A percentile compares a stretch with the other conserved stretches of the same genome.
Conservation (phyloP, 1,140 invertebrate species). For the Tyrophagus putrescentiae region DNA sequence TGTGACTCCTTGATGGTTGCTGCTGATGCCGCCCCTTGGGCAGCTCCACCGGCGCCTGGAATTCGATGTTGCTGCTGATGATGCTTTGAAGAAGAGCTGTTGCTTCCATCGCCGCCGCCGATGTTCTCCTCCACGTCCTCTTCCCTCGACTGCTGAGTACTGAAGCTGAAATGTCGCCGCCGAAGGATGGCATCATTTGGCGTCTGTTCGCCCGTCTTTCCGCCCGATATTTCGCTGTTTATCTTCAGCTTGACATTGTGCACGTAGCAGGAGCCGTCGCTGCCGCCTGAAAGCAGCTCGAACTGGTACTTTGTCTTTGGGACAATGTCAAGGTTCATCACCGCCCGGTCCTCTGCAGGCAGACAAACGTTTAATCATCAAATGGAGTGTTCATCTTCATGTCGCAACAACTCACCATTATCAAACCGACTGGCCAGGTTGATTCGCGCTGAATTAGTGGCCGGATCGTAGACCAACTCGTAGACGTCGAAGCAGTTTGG, state of each 20-base stretch:
- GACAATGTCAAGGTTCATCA: constrained; percentile 65
- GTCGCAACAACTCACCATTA: constrained; percentile 18
- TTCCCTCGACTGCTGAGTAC: constrained; percentile 3
- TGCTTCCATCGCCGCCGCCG: not conserved
- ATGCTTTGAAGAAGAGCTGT: too few relatives aligned
- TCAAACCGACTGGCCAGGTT: constrained; percentile 8
- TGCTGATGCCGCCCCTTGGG: too few relatives aligned
- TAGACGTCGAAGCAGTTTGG: constrained; percentile 51
- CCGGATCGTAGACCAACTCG: constrained; percentile 18
- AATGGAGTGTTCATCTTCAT: not conserved
- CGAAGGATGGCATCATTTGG: not conserved
- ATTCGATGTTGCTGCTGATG: too few relatives aligned
- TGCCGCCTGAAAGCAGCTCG: constrained; percentile 61
- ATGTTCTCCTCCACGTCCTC: constrained; percentile 12
- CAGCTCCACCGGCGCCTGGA: too few relatives aligned
- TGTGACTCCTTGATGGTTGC: too few relatives aligned
- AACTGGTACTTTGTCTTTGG: constrained; percentile 48
- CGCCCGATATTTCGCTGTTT: not conserved
- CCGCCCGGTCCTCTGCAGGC: constrained; percentile 54
- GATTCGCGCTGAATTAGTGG: not conserved
- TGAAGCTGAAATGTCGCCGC: constrained; percentile 6
- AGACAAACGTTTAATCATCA: not conserved
- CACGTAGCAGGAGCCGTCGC: constrained; percentile 77
- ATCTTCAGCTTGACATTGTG: constrained; percentile 56
- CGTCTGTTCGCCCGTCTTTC: not conserved